phyloP scores from a whole-genome alignment of 2,797 vertebrate species.

The Sebastes nivosus region DNA sequence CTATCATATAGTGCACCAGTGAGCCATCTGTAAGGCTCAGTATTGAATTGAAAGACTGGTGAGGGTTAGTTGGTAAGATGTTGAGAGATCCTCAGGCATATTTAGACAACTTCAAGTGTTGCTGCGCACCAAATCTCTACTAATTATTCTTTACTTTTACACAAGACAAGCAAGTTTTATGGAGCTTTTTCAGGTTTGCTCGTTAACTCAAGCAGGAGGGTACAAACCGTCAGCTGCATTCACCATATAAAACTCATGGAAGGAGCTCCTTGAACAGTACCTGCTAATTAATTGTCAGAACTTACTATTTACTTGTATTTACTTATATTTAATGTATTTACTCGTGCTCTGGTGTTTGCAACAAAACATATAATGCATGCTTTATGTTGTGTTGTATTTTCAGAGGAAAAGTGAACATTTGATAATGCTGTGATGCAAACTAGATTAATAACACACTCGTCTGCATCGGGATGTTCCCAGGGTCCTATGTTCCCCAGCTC shows the following conservation, averaged over 20 bases:
- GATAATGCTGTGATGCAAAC: background rate
- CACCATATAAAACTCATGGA: too few relatives aligned
- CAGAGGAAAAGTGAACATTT: background rate
- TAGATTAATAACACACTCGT: background rate
- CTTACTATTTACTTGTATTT: background rate
- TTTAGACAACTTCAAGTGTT: background rate
- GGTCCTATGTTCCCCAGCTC: too few relatives aligned
- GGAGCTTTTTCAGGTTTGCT: background rate
- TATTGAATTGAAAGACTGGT: background rate
- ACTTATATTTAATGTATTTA: background rate
- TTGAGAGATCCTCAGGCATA: background rate
- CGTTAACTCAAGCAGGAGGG: background rate
- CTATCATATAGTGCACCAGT: background rate
- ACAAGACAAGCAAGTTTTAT: background rate
- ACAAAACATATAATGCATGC: background rate
- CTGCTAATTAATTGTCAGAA: background rate
- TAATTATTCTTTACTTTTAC: background rate
- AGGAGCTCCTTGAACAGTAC: background rate
- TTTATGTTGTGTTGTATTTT: background rate
- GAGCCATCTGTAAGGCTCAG: background rate
- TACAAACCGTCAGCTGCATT: background rate
- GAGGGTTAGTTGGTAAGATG: background rate
- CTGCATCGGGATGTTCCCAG: background rate
- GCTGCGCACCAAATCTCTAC: background rate
- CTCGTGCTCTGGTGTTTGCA: background rate